A percentile compares a stretch with the other conserved stretches of the same genome.
Evolutionary conservation across 1,140 invertebrate species (phyloP).

Genomic region (Ephestia elutella): DNA sequence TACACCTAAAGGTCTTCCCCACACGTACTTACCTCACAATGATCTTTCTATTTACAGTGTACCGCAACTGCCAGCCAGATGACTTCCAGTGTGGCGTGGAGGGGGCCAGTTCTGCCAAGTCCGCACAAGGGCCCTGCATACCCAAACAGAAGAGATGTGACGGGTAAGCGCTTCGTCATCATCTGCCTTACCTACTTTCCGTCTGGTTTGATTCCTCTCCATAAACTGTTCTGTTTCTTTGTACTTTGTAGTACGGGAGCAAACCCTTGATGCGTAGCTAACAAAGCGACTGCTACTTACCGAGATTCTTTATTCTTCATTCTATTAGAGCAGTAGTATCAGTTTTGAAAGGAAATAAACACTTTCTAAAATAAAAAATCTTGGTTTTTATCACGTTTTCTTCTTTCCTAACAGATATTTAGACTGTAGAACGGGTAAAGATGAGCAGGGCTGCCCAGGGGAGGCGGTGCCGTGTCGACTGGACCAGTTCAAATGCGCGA

Average conservation of each 20-base stretch:
- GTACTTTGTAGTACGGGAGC: too few relatives aligned
- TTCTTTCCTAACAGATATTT: constrained; percentile 55
- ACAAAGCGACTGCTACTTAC: too few relatives aligned
- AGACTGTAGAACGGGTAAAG: constrained; percentile 90
- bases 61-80: constrained; percentile 87
- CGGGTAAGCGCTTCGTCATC: constrained; percentile 76
- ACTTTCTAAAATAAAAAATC: too few relatives aligned
- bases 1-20: too few relatives aligned
- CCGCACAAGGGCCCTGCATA: constrained; percentile 83
- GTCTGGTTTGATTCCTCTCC: too few relatives aligned
- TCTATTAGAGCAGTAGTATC: too few relatives aligned
- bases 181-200: too few relatives aligned
- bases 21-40: too few relatives aligned
- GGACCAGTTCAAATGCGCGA: constrained; percentile 92
- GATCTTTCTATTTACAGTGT: constrained; percentile 76
- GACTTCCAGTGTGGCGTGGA: constrained; percentile 86
- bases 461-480: constrained; percentile 79
- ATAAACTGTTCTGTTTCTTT: too few relatives aligned
- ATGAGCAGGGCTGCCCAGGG: constrained; percentile 86
- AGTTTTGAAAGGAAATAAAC: too few relatives aligned
- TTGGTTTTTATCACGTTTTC: neutral
- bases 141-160: constrained; percentile 91
- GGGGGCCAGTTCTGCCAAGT: constrained; percentile 59
- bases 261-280: too few relatives aligned
- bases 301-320: too few relatives aligned